Evolutionary conservation across 2,888 invertebrate genomes (phyloP).

Genomic region (Sympetrum striolatum): DNA sequence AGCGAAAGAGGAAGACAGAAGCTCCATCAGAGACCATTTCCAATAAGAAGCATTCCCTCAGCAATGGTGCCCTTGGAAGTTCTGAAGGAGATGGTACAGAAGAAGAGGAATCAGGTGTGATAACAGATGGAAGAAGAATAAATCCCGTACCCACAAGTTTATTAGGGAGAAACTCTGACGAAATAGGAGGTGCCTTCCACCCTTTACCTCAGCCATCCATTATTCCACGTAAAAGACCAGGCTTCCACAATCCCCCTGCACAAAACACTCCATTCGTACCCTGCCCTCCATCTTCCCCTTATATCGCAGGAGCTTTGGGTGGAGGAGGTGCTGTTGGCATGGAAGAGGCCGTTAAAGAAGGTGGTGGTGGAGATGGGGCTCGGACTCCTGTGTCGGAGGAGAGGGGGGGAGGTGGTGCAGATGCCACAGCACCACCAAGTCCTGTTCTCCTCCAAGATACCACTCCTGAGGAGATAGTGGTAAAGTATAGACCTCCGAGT

Average conservation of each 20-base stretch:
- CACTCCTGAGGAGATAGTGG: constrained; percentile 70
- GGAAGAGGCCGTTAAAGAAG: constrained; percentile 41
- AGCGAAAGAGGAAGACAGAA: constrained; percentile 35
- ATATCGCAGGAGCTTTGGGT: constrained; percentile 29
- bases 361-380: constrained; percentile 63
- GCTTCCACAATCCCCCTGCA: constrained; percentile 86
- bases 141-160: neutral
- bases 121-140: constrained; percentile 7
- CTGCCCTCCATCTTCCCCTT: constrained; percentile 75
- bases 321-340: constrained; percentile 44
- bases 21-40: neutral
- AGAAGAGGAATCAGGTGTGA: constrained; percentile 20
- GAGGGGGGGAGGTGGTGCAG: constrained; percentile 44
- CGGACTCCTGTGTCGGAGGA: constrained; percentile 41
- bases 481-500: constrained; percentile 72
- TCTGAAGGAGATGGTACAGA: neutral
- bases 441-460: constrained; percentile 45
- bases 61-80: neutral
- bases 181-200: constrained; percentile 19
- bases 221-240: constrained; percentile 66
- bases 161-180: constrained; percentile 13
- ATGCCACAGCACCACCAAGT: constrained; percentile 44
- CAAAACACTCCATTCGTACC: constrained; percentile 88
- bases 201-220: constrained; percentile 9
- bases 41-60: constrained; percentile 18